These are phyloP conservation scores for Scaptomyza polygonia DNA, from an alignment of 2,888 invertebrate genomes.

Conservation along the genomic window DNA sequence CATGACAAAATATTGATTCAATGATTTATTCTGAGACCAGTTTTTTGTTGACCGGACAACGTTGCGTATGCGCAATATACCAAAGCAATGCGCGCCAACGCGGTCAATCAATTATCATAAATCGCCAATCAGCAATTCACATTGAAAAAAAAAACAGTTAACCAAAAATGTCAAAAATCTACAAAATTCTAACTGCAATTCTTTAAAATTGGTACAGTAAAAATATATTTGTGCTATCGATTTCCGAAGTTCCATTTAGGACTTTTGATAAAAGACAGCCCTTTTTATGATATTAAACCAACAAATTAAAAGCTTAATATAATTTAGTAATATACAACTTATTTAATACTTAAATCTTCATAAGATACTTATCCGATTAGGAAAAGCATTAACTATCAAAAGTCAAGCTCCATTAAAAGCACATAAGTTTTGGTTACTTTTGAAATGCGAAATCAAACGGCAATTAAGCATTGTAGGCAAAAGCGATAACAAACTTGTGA, in stretches of 20 bases:
- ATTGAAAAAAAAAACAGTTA: conserved; percentile 22
- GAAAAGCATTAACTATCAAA: background rate
- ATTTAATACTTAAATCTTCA: background rate
- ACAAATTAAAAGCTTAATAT: no score
- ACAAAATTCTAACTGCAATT: no score
- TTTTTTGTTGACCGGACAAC: conserved; percentile 37
- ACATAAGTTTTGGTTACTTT: conserved; percentile 29
- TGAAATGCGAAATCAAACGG: conserved; percentile 55
- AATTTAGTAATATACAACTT: no score
- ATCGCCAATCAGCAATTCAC: conserved; percentile 54
- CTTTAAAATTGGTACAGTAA: no score
- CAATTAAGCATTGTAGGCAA: conserved; percentile 71
- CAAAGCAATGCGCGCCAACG: conserved; percentile 49
- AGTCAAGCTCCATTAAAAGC: background rate
- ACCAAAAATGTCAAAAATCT: background rate
- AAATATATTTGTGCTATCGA: no score
- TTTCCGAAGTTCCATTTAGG: no score
- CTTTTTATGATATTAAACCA: no score
- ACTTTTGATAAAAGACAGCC: no score
- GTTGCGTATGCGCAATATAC: conserved; percentile 70
- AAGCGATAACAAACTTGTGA: conserved; percentile 67
- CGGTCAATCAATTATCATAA: conserved; percentile 70
- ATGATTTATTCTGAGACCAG: conserved; percentile 65
- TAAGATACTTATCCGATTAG: no score
- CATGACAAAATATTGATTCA: conserved; percentile 78